Evolutionary conservation across 30 jellyfish, hydroid and myxozoan genomes (phyloP), one percentile per base, ranked within the genome.

Genomic region (Haliclystus octoradiatus): DNA sequence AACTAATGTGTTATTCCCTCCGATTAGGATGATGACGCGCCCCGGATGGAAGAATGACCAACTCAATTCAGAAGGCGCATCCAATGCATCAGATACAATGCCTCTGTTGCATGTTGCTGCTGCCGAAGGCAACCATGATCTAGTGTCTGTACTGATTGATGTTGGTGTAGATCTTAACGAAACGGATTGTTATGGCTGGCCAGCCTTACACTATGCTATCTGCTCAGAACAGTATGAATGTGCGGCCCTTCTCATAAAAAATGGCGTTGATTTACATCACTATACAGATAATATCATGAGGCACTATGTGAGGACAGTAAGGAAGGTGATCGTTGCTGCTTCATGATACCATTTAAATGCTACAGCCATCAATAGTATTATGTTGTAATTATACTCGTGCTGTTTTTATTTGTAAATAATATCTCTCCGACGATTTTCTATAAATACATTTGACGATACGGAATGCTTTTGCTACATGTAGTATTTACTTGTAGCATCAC

Each of bases 51-150:
- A 9, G 57, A 40, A 40, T 40, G 57, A 40, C 57, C 14, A 40
- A 9, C 14, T 9, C 57, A 19, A 9, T 19, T 5, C 57, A 9
- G 19, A 40, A 9, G 57, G 19, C 57, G 57, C 57, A 40, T 40
- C 9, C 57, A 19, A 9, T 40, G 57, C 57, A 9, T 5, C 57
- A n/a, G n/a, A n/a, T 40, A 19, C 94, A 26, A 46, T 63, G 2
- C 98, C 98, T 0, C 47, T 89, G 12, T 69, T 89, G 19, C 98
- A 89, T 69, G 73, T 89, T 14, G 98, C 98, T 2, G 95, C 98
- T 2, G 72, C 78, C 31, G 93, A 83, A 34, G 98, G 98, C 22
- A 74, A 81, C 73, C 25, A 26, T 15, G 93, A 71, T n/a, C 83
- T 89, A 1, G 31, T 89, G 31, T 68, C 70, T 61, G 82, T 84